Percentiles rank a stretch among this genome's conserved stretches.
Evolutionary conservation across 92 coral and sea anemone species (phyloP).

Genomic region (Anthopleura xanthogrammica): DNA sequence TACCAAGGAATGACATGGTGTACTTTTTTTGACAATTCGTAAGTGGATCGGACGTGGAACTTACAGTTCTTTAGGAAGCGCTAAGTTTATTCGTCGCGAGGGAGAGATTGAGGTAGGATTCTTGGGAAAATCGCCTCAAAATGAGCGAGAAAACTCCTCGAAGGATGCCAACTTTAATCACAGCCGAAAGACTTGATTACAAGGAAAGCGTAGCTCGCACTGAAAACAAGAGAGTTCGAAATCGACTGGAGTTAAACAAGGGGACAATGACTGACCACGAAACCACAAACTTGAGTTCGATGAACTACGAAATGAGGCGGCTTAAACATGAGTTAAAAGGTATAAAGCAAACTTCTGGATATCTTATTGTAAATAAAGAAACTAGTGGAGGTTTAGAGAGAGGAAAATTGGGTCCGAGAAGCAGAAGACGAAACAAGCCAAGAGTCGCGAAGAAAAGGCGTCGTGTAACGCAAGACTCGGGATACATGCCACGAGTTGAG

Average conservation of each 20-base stretch:
- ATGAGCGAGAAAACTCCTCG: conserved; percentile 66
- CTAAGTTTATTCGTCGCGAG: not conserved
- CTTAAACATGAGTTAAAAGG: conserved; percentile 72
- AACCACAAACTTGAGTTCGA: conserved; percentile 55
- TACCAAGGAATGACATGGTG: conserved; percentile 5
- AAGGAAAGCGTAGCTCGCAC: conserved; percentile 74
- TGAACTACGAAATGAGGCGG: conserved; percentile 80
- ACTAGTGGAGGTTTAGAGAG: not conserved
- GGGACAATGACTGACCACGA: conserved; percentile 57
- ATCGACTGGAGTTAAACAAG: conserved; percentile 57
- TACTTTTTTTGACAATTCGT: not conserved
- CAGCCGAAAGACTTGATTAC: conserved; percentile 69
- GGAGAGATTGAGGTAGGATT: not conserved
- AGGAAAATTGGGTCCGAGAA: conserved; percentile 4
- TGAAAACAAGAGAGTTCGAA: conserved; percentile 65
- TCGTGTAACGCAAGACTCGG: not conserved
- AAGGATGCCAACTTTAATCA: conserved; percentile 42
- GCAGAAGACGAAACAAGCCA: conserved; percentile 18
- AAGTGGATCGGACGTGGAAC: conserved; percentile 1
- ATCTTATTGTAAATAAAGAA: conserved; percentile 28
- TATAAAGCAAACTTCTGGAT: conserved; percentile 79
- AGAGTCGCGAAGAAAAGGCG: conserved; percentile 11
- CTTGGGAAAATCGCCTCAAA: not conserved
- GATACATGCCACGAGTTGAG: not conserved
- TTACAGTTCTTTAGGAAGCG: not conserved